Percentiles rank a stretch among this genome's conserved stretches.
These are phyloP conservation scores for Cryptocephalus primarius DNA, from an alignment of 2,888 invertebrate genomes.

Conservation along the genomic window DNA sequence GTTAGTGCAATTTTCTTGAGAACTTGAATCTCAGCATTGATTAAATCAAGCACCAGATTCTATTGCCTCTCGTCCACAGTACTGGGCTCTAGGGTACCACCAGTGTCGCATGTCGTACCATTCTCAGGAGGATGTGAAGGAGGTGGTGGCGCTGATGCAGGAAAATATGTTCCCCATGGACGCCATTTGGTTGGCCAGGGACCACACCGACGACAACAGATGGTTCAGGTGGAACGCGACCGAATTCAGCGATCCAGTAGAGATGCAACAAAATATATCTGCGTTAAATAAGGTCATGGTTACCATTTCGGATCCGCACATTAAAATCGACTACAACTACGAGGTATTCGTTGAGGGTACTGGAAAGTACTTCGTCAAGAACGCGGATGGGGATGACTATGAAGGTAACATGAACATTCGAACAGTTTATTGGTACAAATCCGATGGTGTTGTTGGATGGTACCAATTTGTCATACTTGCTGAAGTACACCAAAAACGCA, in stretches of 20 bases:
- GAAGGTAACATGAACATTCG: constrained; percentile 47
- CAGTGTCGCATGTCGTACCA: constrained; percentile 68
- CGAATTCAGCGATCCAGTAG: constrained; percentile 64
- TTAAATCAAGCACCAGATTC: too few relatives aligned
- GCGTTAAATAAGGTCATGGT: constrained; percentile 81
- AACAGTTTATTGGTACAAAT: too few relatives aligned
- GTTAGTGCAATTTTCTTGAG: too few relatives aligned
- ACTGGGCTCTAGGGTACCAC: constrained; percentile 23
- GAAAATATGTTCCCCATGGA: constrained; percentile 85
- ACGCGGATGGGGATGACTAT: constrained; percentile 76
- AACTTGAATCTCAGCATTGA: too few relatives aligned
- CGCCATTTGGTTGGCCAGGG: constrained; percentile 96
- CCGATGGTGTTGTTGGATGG: too few relatives aligned
- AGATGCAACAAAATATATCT: constrained; percentile 80
- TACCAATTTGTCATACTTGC: too few relatives aligned
- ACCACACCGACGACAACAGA: constrained; percentile 82
- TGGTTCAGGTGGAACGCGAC: constrained; percentile 81
- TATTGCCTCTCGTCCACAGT: constrained; percentile 7
- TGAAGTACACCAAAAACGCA: too few relatives aligned
- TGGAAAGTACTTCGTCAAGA: constrained; percentile 50
- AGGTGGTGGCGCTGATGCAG: constrained; percentile 76
- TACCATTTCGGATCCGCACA: constrained; percentile 92
- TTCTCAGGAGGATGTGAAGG: constrained; percentile 80
- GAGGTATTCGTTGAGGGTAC: constrained; percentile 69
- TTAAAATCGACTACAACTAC: constrained; percentile 82